phyloP scores from a whole-genome alignment of 2,888 invertebrate species.

The Chironomus tentans region DNA sequence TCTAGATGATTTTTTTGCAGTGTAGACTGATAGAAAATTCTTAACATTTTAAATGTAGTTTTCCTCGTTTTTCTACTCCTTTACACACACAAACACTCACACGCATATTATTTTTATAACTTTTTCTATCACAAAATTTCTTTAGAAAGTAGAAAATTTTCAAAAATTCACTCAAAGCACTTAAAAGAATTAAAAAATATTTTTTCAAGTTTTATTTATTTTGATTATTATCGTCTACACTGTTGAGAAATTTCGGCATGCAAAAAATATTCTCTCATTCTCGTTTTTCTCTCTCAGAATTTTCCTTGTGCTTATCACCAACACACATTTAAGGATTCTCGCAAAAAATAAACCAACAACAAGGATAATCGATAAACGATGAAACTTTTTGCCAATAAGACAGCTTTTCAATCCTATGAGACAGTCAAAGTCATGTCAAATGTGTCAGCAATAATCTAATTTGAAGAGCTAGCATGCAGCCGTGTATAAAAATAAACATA shows the following conservation, averaged over 20 bases:
- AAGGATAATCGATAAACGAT: constrained; percentile 14
- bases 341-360: not conserved
- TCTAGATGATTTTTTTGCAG: too few species aligned
- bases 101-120: not conserved
- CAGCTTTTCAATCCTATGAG: not conserved
- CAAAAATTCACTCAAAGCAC: not conserved
- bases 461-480: not conserved
- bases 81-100: too few species aligned
- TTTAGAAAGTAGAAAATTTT: not conserved
- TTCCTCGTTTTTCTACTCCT: too few species aligned
- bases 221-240: too few species aligned
- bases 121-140: not conserved
- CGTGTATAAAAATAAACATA: not conserved
- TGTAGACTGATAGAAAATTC: too few species aligned
- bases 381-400: not conserved
- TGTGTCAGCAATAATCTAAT: not conserved
- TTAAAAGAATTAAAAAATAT: too few species aligned
- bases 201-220: too few species aligned
- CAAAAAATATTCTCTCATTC: not conserved
- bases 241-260: too few species aligned
- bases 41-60: too few species aligned
- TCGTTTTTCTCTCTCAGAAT: constrained; percentile 7
- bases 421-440: not conserved
- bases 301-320: not conserved
- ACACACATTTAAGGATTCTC: not conserved